phyloP scores from a whole-genome alignment of 1,140 invertebrate species.

The Brachionus paranguensis region DNA sequence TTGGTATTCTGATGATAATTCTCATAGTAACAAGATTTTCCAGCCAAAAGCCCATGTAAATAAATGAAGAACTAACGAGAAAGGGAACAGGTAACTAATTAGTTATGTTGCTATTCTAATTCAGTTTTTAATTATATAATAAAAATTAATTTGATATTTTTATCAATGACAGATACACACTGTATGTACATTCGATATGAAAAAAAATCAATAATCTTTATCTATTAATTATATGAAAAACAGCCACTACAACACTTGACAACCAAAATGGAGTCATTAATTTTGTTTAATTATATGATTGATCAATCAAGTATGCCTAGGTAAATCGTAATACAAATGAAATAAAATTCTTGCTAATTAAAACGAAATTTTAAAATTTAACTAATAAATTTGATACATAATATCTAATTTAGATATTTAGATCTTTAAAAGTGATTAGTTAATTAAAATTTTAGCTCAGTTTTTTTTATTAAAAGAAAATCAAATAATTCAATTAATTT shows the following conservation, averaged over 20 bases:
- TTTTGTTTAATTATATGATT: slow-evolving; percentile 17
- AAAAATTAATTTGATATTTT: slow-evolving; percentile 31
- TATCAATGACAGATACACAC: slow-evolving; percentile 15
- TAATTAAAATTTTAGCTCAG: too few relatives aligned
- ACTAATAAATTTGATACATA: not conserved
- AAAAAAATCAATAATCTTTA: not conserved
- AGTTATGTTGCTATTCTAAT: slow-evolving; percentile 13
- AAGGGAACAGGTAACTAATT: slow-evolving; percentile 8
- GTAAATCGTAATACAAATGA: not conserved
- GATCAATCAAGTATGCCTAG: not conserved
- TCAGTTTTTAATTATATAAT: slow-evolving; percentile 23
- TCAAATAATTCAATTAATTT: too few relatives aligned
- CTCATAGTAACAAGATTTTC: not conserved
- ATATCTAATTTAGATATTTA: not conserved
- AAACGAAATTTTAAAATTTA: not conserved
- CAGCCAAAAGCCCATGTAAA: not conserved
- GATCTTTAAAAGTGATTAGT: not conserved
- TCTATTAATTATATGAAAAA: not conserved
- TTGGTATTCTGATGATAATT: not conserved
- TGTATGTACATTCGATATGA: not conserved
- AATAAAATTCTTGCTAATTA: not conserved
- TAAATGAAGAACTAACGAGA: not conserved
- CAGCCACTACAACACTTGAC: slow-evolving; percentile 1
- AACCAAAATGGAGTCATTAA: not conserved
- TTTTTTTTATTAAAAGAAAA: too few relatives aligned